These are phyloP conservation scores for Agrotis clavis DNA, from an alignment of 2,888 invertebrate species.

Conservation along the genomic window DNA sequence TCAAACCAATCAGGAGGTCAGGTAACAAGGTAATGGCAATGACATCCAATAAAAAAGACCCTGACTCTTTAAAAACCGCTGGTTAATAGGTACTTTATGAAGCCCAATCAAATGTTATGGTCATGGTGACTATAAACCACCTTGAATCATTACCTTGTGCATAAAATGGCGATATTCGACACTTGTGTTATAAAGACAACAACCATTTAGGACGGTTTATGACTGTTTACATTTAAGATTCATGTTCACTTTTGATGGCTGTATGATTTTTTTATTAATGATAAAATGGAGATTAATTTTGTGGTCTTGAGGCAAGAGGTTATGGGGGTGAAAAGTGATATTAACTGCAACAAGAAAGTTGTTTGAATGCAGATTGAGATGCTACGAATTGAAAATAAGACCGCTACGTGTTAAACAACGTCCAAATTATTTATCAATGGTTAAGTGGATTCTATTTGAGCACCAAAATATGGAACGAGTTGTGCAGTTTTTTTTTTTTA, in stretches of 20 bases:
- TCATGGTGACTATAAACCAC: slow-evolving; percentile 63
- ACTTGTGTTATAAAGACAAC: slow-evolving; percentile 75
- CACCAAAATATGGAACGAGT: neutral
- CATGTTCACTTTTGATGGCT: slow-evolving; percentile 69
- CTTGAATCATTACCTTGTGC: slow-evolving; percentile 71
- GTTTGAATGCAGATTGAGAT: neutral
- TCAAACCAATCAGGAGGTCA: slow-evolving; percentile 36
- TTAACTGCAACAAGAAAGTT: neutral
- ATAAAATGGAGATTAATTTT: slow-evolving; percentile 53
- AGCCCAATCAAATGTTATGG: slow-evolving; percentile 58
- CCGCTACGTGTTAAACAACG: neutral
- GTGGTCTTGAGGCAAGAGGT: slow-evolving; percentile 9
- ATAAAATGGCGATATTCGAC: slow-evolving; percentile 73
- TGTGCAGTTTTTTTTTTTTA: too few species aligned
- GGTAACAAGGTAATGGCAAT: slow-evolving; percentile 48
- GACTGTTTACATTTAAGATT: slow-evolving; percentile 68
- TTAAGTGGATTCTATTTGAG: neutral
- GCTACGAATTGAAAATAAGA: neutral
- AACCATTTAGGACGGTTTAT: slow-evolving; percentile 69
- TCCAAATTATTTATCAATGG: neutral
- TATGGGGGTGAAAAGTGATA: slow-evolving; percentile 14
- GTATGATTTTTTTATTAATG: slow-evolving; percentile 66
- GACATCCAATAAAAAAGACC: slow-evolving; percentile 47
- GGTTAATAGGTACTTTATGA: slow-evolving; percentile 37
- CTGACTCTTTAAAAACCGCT: slow-evolving; percentile 46